Evolutionary conservation across 2,113 vertebrate species (phyloP), one percentile per base, ranked within the genome.

Genomic region (Daboia siamensis): DNA sequence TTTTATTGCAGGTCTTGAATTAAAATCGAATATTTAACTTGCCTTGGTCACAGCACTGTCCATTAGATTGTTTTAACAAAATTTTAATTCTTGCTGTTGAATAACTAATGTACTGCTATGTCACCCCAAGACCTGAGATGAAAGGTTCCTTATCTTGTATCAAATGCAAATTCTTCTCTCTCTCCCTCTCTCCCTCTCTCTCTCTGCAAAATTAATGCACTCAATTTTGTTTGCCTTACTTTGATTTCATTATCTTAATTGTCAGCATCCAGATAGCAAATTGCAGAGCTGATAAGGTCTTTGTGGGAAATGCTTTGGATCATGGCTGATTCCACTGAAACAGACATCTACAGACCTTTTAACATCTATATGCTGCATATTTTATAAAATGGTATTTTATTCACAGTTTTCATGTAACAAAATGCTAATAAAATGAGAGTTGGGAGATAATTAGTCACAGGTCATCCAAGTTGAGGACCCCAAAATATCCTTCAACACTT

Each of bases 221-320:
- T 52, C 87, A 33, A 23, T 86, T 33, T 87, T 90, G 21, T 90
- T 80, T 87, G 52, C 44, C 26, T 51, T 74, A 24, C 48, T 90
- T 86, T 90, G 39, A 51, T 91, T 93, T 90, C 29, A 84, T 93
- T 90, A 59, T 59, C 61, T 84, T 88, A 88, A 93, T 88, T 59
- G 86, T 91, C 54, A 20, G 39, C 51, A 56, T 80, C 61, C n/a
- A 46, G 26, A 33, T 9, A 48, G 29, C 15, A 84, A 88, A 44
- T 88, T 91, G 44, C 17, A 80, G 44, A 61, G 20, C 15, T 92
- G 87, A 93, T 80, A 91, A 93, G 92, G 9, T 84, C 52, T 80
- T 46, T 80, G 21, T 23, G 17, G 23, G 23, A 15, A 64, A 46
- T 33, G 39, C 44, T 91, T 88, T 88, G 24, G 29, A 29, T 46